Evolutionary conservation across 2,113 vertebrate species (phyloP).

Genomic region (Seriola dumerili): DNA sequence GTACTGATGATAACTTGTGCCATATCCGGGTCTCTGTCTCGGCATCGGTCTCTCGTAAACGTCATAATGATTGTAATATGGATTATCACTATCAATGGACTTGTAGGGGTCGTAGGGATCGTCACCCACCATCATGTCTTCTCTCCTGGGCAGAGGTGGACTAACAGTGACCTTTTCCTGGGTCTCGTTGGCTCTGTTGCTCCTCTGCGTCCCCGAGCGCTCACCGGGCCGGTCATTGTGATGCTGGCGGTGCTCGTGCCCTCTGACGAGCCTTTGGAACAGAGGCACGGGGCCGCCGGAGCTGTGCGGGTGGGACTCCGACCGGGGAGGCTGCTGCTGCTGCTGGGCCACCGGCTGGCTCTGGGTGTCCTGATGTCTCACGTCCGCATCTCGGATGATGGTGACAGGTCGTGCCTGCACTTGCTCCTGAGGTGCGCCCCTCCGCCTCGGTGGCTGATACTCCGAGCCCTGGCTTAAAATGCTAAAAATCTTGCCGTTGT

Average conservation of each 20-base stretch:
- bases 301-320: constrained; percentile 24
- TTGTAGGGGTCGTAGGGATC: constrained; percentile 96
- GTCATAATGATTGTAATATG: constrained; percentile 96
- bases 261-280: constrained; percentile 68
- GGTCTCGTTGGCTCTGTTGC: constrained; percentile 63
- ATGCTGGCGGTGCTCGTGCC: constrained; percentile 62
- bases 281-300: constrained; percentile 69
- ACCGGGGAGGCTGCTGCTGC: constrained; percentile 43
- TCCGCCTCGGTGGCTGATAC: constrained; percentile 89
- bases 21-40: constrained; percentile 91
- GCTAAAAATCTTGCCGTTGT: constrained; percentile 94
- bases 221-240: constrained; percentile 34
- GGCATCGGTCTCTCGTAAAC: constrained; percentile 90
- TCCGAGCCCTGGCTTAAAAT: constrained; percentile 92
- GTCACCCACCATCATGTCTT: constrained; percentile 93
- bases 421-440: constrained; percentile 77
- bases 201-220: constrained; percentile 48
- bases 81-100: constrained; percentile 91
- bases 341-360: constrained; percentile 44
- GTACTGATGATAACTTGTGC: constrained; percentile 93
- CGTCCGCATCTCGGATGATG: constrained; percentile 79
- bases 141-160: constrained; percentile 66
- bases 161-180: constrained; percentile 51
- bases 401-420: constrained; percentile 78
- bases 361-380: constrained; percentile 41